Base-by-base conservation (phyloP, 2,797 vertebrate genomes). In the Acropternis orthonyx region DNA sequence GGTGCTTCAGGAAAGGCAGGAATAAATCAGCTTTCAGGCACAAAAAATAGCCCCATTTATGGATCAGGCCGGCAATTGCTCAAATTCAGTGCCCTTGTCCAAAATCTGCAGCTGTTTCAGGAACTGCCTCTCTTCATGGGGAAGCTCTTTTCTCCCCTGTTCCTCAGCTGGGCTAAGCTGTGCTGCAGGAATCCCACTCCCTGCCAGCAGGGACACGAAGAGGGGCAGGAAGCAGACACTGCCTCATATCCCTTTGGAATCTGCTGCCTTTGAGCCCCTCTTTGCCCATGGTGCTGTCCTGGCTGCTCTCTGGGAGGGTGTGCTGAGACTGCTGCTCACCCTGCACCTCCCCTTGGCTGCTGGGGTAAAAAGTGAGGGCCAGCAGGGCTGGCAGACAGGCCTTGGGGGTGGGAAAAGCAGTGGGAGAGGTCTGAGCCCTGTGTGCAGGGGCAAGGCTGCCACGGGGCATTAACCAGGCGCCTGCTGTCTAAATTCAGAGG, bases 31-130 rank as follows among this genome's bases (percentile, higher is more conserved):
- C 77, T 71, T 44, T 80, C 59, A 41, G 67, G 73, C 89, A 84
- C 79, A 51, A n/a, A 69, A 17, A 49, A 88, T 27, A 36, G 43
- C 32, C 43, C 6, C 5, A 16, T 51, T 81, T 21, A 16, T 5
- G 59, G 68, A 71, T 68, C 69, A 62, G 85, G 36, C 61, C 62
- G 32, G 54, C 39, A 44, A 30, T 51, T 65, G 51, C 72, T 94
- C 1, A 0, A 58, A 78, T 77, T 66, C 92, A 18, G 46, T 59
- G 24, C 39, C 48, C 63, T 52, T 71, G 75, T 66, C 67, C 83
- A 88, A 92, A 93, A 73, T 14, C 52, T 74, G 93, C 92, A 91
- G 80, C 74, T 93, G 77, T 69, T 78, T n/a, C 77, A 20, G 59
- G 62, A 88, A 21, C 58, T 49, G 68, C 72, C 67, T 67, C 23